Evolutionary conservation across 2,797 vertebrate genomes (phyloP).

Genomic region (Argyrosomus regius): DNA sequence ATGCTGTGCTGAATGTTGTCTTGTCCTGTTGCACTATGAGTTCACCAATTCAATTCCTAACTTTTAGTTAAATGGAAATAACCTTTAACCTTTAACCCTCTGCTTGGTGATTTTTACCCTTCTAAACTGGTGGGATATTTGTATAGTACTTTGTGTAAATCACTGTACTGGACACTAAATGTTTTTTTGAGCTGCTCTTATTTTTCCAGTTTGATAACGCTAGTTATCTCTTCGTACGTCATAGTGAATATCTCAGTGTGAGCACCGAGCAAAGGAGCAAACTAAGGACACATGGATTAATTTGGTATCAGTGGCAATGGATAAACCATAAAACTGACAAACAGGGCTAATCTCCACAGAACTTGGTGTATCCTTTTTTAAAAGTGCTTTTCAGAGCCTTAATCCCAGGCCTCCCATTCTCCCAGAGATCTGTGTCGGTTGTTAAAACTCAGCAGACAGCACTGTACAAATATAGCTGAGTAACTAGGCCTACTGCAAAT

Average conservation of each 20-base stretch:
- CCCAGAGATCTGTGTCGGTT: constrained; percentile 67
- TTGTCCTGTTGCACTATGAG: background rate
- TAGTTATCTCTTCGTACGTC: background rate
- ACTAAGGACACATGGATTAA: constrained; percentile 14
- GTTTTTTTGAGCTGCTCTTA: constrained; percentile 1
- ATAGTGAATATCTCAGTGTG: constrained; percentile 3
- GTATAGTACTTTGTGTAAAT: background rate
- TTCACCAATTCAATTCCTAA: background rate
- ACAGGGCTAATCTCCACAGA: constrained; percentile 45
- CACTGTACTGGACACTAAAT: background rate
- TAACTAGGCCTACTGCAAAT: constrained; percentile 79
- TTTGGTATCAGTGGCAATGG: constrained; percentile 18
- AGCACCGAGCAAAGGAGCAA: background rate
- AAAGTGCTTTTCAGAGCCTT: constrained; percentile 52
- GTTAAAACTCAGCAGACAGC: constrained; percentile 75
- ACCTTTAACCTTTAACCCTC: background rate
- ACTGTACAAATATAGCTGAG: constrained; percentile 78
- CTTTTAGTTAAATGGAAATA: background rate
- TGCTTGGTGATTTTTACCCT: background rate
- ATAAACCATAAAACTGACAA: constrained; percentile 45
- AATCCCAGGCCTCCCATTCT: constrained; percentile 62
- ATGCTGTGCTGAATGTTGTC: background rate
- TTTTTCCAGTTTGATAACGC: background rate
- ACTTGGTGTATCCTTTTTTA: constrained; percentile 42
- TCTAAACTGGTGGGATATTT: background rate